Conservation (phyloP, 1,140 invertebrate species). For the Drosophila willistoni region DNA sequence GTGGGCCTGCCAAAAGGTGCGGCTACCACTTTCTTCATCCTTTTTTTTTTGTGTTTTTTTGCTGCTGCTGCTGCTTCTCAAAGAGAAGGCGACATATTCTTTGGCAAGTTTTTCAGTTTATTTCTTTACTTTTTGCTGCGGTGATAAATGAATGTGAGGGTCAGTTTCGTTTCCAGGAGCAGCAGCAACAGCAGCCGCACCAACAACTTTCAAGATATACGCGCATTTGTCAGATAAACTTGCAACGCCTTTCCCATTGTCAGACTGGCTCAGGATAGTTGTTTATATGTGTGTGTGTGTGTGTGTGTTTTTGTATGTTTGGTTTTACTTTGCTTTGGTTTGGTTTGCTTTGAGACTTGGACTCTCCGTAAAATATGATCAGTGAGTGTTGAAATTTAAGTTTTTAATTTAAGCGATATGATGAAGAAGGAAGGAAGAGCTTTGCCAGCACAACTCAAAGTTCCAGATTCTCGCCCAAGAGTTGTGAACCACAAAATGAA, state of each 20-base stretch:
- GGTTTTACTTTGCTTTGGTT: constrained; percentile 32
- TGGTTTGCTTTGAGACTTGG: constrained; percentile 40
- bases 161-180: constrained; percentile 58
- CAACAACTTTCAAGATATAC: constrained; percentile 76
- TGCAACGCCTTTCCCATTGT: constrained; percentile 78
- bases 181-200: constrained; percentile 32
- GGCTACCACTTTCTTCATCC: constrained; percentile 49
- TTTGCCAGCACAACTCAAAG: too few relatives aligned
- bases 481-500: constrained; percentile 62
- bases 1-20: constrained; percentile 14
- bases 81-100: constrained; percentile 48
- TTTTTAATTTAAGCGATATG: constrained; percentile 79
- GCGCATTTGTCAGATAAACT: constrained; percentile 78
- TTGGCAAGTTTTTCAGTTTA: constrained; percentile 17
- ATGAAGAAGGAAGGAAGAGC: constrained; percentile 48
- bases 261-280: constrained; percentile 55
- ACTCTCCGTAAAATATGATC: constrained; percentile 40
- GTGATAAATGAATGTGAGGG: constrained; percentile 80
- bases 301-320: constrained; percentile 24
- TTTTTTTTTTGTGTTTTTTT: neutral
- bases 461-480: constrained; percentile 13
- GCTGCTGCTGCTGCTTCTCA: neutral
- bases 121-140: constrained; percentile 18
- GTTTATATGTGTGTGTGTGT: constrained; percentile 8
- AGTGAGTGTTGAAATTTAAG: constrained; percentile 78